phyloP scores from a whole-genome alignment of 2,113 vertebrate genomes.

The Halichoeres trimaculatus region DNA sequence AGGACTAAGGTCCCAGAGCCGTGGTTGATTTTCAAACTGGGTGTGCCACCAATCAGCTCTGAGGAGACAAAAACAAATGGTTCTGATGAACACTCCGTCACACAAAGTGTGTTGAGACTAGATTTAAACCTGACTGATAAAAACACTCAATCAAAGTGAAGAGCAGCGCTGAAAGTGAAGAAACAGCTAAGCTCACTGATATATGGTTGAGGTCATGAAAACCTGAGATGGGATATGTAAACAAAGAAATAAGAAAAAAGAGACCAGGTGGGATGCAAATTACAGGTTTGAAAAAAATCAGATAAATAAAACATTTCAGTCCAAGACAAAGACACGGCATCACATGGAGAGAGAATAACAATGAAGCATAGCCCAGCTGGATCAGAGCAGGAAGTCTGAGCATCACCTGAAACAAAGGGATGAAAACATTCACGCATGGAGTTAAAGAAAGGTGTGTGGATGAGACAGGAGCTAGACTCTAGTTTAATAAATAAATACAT shows the following conservation, averaged over 20 bases:
- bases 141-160: too few relatives aligned
- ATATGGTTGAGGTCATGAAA: constrained; percentile 20
- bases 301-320: constrained; percentile 1
- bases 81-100: too few relatives aligned
- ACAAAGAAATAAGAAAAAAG: constrained; percentile 11
- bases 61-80: neutral
- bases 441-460: neutral
- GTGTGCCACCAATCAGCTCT: constrained; percentile 76
- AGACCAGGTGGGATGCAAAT: constrained; percentile 18
- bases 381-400: neutral
- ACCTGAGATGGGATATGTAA: neutral
- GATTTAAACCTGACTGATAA: neutral
- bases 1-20: constrained; percentile 79
- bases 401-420: neutral
- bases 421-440: neutral
- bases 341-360: constrained; percentile 3
- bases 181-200: constrained; percentile 1
- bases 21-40: constrained; percentile 79
- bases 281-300: neutral
- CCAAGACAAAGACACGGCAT: constrained; percentile 12
- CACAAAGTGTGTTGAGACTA: neutral
- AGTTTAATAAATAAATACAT: too few relatives aligned
- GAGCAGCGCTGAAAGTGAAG: neutral
- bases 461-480: too few relatives aligned
- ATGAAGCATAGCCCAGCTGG: neutral